Conservation (phyloP, 2,888 invertebrate species). For the Dioctria linearis region DNA sequence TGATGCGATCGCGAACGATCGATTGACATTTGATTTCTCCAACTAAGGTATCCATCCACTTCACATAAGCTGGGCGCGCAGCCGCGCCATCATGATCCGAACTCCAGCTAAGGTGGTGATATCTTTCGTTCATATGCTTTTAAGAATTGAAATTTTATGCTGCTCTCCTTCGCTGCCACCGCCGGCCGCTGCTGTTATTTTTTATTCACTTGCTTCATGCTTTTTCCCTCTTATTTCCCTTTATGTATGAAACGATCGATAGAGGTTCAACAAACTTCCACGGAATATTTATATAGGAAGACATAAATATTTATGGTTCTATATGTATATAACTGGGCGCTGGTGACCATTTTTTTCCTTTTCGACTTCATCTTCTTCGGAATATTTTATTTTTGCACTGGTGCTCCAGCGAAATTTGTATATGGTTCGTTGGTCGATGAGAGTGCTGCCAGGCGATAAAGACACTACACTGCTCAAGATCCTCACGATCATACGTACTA, state of each 20-base stretch:
- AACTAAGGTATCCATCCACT: too few species aligned
- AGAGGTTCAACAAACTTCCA: constrained; percentile 43
- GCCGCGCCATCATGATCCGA: too few species aligned
- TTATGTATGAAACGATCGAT: constrained; percentile 29
- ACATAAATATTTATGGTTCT: constrained; percentile 48
- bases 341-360: constrained; percentile 40
- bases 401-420: constrained; percentile 19
- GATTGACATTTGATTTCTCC: not conserved
- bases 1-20: constrained; percentile 35
- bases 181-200: constrained; percentile 8
- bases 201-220: constrained; percentile 34
- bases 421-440: not conserved
- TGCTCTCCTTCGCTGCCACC: constrained; percentile 31
- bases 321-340: constrained; percentile 21
- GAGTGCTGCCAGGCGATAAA: constrained; percentile 20
- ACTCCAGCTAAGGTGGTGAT: not conserved
- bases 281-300: constrained; percentile 46
- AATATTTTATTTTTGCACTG: constrained; percentile 36
- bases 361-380: constrained; percentile 11
- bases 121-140: constrained; percentile 35
- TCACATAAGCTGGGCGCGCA: too few species aligned
- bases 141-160: constrained; percentile 37
- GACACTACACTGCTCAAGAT: too few species aligned
- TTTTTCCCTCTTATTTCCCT: constrained; percentile 19
- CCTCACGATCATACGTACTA: too few species aligned